A percentile compares a stretch with the other conserved stretches of the same genome.
phyloP scores from a whole-genome alignment of 2,797 vertebrate species.

The Lepus oiostolus region DNA sequence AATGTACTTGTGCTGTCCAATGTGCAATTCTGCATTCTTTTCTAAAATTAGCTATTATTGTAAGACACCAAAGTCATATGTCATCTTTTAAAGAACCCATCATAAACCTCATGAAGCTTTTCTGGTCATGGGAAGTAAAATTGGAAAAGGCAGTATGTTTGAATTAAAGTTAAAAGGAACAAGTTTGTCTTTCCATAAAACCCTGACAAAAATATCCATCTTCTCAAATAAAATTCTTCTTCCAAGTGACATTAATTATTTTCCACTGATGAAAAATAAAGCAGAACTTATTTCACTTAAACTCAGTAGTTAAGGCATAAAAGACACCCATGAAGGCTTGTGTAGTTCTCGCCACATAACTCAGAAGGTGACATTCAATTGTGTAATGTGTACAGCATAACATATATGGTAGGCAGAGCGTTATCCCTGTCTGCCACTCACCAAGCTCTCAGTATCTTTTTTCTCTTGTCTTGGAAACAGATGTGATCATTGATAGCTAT shows the following conservation, averaged over 20 bases:
- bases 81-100: background rate
- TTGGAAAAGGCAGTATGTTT: conserved; percentile 38
- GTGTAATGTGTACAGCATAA: background rate
- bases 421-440: background rate
- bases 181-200: conserved; percentile 33
- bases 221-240: conserved; percentile 60
- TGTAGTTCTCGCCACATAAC: conserved; percentile 71
- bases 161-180: background rate
- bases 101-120: background rate
- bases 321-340: conserved; percentile 14
- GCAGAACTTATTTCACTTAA: conserved; percentile 53
- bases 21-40: background rate
- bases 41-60: conserved; percentile 13
- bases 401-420: background rate
- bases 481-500: background rate
- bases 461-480: background rate
- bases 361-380: background rate
- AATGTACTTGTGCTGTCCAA: background rate
- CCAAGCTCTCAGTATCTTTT: background rate
- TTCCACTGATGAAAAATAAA: conserved; percentile 59
- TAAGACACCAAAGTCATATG: background rate
- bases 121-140: background rate
- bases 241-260: conserved; percentile 72
- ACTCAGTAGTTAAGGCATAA: conserved; percentile 77
- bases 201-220: background rate